phyloP scores from a whole-genome alignment of 2,797 vertebrate species.

The Sternarchorhynchus goeldii region DNA sequence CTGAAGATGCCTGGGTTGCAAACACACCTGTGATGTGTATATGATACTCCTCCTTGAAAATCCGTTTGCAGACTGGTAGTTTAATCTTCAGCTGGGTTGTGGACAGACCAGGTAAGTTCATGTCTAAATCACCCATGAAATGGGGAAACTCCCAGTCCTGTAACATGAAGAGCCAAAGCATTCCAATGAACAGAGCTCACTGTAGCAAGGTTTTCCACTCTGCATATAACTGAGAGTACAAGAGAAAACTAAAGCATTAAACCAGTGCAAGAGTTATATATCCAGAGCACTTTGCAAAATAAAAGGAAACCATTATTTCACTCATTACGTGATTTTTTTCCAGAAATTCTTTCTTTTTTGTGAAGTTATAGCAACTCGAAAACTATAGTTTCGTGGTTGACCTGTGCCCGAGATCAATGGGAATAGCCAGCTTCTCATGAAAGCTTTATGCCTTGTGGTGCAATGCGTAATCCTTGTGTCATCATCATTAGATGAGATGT shows the following conservation, averaged over 20 bases:
- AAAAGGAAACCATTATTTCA: too few species aligned
- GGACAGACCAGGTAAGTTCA: constrained; percentile 93
- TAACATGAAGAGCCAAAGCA: constrained; percentile 14
- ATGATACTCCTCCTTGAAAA: constrained; percentile 96
- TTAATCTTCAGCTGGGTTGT: constrained; percentile 92
- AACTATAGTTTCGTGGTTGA: constrained; percentile 29
- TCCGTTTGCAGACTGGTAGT: constrained; percentile 88
- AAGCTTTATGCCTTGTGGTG: constrained; percentile 42
- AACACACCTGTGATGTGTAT: constrained; percentile 94
- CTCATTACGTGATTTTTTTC: too few species aligned
- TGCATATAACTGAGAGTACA: not conserved
- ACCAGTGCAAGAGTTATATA: too few species aligned
- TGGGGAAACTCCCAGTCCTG: constrained; percentile 99
- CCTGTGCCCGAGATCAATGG: constrained; percentile 61
- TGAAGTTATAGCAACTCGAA: too few species aligned
- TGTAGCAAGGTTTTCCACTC: not conserved
- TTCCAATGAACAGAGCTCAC: not conserved
- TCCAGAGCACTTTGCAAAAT: too few species aligned
- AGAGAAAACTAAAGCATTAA: too few species aligned
- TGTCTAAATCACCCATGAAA: constrained; percentile 96
- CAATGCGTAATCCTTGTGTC: constrained; percentile 60
- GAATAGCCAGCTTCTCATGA: constrained; percentile 44
- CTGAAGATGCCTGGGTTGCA: not conserved
- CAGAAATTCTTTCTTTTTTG: too few species aligned
- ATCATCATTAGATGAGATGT: constrained; percentile 59